Conservation (phyloP, 2,113 vertebrate genomes). For the Oenanthe melanoleuca region DNA sequence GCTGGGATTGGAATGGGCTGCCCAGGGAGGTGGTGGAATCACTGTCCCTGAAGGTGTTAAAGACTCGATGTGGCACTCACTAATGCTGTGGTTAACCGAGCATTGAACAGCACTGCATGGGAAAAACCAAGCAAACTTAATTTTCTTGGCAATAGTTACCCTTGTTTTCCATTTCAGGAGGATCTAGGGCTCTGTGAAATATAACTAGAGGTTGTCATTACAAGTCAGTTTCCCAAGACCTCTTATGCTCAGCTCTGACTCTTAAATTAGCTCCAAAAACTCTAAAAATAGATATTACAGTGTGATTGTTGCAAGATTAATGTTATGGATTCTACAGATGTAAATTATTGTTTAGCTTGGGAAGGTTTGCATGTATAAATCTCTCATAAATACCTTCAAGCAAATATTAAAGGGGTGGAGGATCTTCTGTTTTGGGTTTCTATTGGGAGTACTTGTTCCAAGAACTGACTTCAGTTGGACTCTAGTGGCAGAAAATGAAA, state of each 20-base stretch:
- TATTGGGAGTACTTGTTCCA: background rate
- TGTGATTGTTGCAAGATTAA: background rate
- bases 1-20: background rate
- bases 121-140: slow-evolving; percentile 53
- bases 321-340: slow-evolving; percentile 2
- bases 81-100: background rate
- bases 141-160: slow-evolving; percentile 67
- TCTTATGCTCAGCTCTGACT: slow-evolving; percentile 20
- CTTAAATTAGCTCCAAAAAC: slow-evolving; percentile 14
- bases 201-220: background rate
- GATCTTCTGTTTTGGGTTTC: background rate
- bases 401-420: background rate
- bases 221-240: slow-evolving; percentile 47
- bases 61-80: background rate
- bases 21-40: background rate
- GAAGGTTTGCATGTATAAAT: slow-evolving; percentile 20
- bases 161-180: slow-evolving; percentile 35
- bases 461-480: background rate
- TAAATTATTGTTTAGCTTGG: slow-evolving; percentile 40
- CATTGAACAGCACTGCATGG: background rate
- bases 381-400: background rate
- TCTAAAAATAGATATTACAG: slow-evolving; percentile 59
- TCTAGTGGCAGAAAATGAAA: background rate
- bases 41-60: background rate
- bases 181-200: slow-evolving; percentile 58